These are phyloP conservation scores for Ruditapes philippinarum DNA, from an alignment of 1,140 invertebrate genomes.

Conservation along the genomic window DNA sequence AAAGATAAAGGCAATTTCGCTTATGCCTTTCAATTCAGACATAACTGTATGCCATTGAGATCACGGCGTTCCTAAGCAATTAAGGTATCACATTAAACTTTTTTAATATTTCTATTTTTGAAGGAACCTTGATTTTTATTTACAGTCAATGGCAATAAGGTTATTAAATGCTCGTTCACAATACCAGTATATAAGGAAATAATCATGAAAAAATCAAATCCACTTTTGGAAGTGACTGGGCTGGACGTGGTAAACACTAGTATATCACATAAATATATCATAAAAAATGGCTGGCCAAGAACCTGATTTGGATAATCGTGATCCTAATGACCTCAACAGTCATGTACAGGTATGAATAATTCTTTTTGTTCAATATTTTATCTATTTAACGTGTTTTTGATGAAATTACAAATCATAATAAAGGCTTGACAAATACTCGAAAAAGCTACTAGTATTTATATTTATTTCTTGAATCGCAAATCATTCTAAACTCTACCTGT, in stretches of 20 bases:
- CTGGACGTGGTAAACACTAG: background rate
- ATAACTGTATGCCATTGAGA: too few relatives aligned
- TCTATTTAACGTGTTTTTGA: too few relatives aligned
- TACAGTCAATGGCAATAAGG: conserved; percentile 6
- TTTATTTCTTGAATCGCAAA: too few relatives aligned
- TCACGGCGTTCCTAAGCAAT: background rate
- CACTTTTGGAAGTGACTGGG: background rate
- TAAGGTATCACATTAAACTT: background rate
- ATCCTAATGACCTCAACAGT: conserved; percentile 58
- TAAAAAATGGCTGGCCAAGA: background rate
- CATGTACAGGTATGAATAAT: conserved; percentile 51
- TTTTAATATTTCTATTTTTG: background rate
- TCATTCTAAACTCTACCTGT: too few relatives aligned
- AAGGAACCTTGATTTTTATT: background rate
- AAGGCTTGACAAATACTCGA: too few relatives aligned
- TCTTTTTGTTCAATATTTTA: too few relatives aligned
- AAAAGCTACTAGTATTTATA: too few relatives aligned
- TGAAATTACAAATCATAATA: too few relatives aligned
- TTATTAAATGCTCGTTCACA: background rate
- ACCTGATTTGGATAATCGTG: conserved; percentile 43
- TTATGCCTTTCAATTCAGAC: too few relatives aligned
- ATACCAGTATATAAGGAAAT: background rate
- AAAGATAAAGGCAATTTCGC: too few relatives aligned
- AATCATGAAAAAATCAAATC: too few relatives aligned
- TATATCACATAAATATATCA: too few relatives aligned